Base-by-base conservation (phyloP, 1,140 invertebrate genomes). In the Zaprionus capensis region DNA sequence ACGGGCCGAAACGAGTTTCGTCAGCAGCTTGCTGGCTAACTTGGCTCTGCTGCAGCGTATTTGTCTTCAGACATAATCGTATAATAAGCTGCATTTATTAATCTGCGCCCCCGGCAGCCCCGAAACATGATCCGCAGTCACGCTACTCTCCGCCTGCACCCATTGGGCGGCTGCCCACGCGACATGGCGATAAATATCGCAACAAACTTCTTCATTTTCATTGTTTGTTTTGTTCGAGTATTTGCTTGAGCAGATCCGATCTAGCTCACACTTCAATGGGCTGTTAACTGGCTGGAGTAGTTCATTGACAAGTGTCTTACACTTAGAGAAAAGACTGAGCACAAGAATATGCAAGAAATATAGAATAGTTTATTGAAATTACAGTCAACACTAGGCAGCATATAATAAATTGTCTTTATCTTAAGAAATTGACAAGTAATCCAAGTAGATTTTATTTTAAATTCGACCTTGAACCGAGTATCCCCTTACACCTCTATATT, bases 81-180 rank as follows among this genome's bases (percentile, higher is more conserved):
- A n/a, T 58, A 56, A 62, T 57, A 72, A 67, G 49, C 63, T 73
- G 74, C 74, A 76, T 76, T 76, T 73, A 76, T 76, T 67, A 72
- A 76, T 76, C 66, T 65, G 31, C 62, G 36, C 58, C 26, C 31
- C 22, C 44, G 34, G 38, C 71, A 61, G 61, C 55, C 74, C 74
- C 70, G 71, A 76, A 76, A 76, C 74, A 72, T 38, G 57, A 61
- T 72, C 57, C 36, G 20, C 11, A 75, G 74, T 76, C 74, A 76
- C 74, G 74, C 38, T 41, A 36, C 17, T 36, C 17, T 28, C 17
- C 24, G 17, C n/a, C 20, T 20, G 34, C 56, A 24, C 49, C 68
- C 63, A 66, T 72, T 66, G 34, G 61, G 57, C 46, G 28, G 6
- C 57, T 63, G 70, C 74, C 74, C 74, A 76, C 74, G 74, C 74